These are phyloP conservation scores for Trichoplusia ni DNA, from an alignment of 1,140 invertebrate species.

Conservation along the genomic window DNA sequence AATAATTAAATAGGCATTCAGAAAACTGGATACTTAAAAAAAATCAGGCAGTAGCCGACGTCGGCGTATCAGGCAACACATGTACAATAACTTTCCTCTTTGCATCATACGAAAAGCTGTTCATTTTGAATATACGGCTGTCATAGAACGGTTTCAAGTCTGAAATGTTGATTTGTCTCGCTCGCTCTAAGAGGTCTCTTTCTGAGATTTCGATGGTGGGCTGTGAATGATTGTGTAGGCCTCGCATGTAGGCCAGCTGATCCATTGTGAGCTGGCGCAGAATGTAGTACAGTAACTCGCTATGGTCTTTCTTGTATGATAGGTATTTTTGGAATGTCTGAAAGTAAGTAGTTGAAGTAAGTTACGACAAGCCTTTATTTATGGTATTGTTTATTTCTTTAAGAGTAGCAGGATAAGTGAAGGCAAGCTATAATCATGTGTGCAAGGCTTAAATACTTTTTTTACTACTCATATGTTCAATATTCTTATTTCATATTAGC, in stretches of 20 bases:
- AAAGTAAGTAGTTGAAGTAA: slow-evolving; percentile 44
- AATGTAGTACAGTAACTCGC: slow-evolving; percentile 97
- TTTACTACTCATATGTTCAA: too few relatives aligned
- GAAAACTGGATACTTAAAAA: too few relatives aligned
- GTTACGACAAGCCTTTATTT: too few relatives aligned
- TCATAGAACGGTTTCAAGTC: slow-evolving; percentile 96
- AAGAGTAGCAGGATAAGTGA: too few relatives aligned
- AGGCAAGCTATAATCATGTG: too few relatives aligned
- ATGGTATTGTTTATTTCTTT: too few relatives aligned
- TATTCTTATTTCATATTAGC: too few relatives aligned
- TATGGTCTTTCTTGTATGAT: slow-evolving; percentile 96
- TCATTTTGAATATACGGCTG: slow-evolving; percentile 94
- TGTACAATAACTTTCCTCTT: slow-evolving; percentile 94
- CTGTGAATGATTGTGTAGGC: slow-evolving; percentile 88
- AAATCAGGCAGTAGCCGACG: slow-evolving; percentile 10
- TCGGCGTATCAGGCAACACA: slow-evolving; percentile 84
- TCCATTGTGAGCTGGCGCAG: slow-evolving; percentile 96
- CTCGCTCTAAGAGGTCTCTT: slow-evolving; percentile 94
- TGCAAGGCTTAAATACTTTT: too few relatives aligned
- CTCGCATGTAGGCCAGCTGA: slow-evolving; percentile 93
- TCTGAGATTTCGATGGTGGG: slow-evolving; percentile 94
- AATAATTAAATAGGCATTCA: background rate
- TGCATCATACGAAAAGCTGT: slow-evolving; percentile 93
- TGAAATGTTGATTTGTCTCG: slow-evolving; percentile 95
- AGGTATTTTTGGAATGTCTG: slow-evolving; percentile 97